Evolutionary conservation across 2,797 vertebrate species (phyloP), one percentile per base, ranked within the genome.

Genomic region (Scolopax rusticola): DNA sequence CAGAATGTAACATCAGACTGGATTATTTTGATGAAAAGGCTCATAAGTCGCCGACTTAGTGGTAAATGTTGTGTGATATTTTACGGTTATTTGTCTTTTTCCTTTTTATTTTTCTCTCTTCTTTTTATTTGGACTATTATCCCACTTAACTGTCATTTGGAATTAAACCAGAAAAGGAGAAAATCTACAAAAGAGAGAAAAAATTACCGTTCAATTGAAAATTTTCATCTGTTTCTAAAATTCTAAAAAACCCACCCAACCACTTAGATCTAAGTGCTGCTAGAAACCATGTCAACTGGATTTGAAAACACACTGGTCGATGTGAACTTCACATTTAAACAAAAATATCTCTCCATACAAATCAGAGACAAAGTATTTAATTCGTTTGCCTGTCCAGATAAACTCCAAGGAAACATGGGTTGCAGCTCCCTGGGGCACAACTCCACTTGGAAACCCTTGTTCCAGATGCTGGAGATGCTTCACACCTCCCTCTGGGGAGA

Each of bases 21-120:
- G 24, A 54, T 82, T 90, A 80, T 80, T 95, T 86, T 82, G 56
- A 69, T 74, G 38, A 91, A 87, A 90, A 90, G n/a, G 14, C n/a
- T 80, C 64, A 75, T 50, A 84, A 68, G 20, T 54, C 91, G 21
- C 47, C 43, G 83, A 60, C 13, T 56, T 17, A 59, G 19, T 87
- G 78, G 76, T 51, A 92, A 95, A 88, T 78, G 28, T 32, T 91
- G 38, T 93, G 41, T 83, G 84, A 70, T 83, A 57, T 11, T 53
- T 8, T 95, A 60, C n/a, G 51, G 24, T 81, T 86, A 82, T 63
- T 92, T 69, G 21, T 19, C 13, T 71, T 90, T 74, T 88, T 32
- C 30, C 2, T 23, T 27, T 27, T 15, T 24, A 23, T 16, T 8
- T 1, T 0, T 1, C 4, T 8, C 4, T 8, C 5, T 36, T 28